Evolutionary conservation across 2,888 invertebrate genomes (phyloP), one percentile per base, ranked within the genome.

Genomic region (Tuberolachnus salignus): DNA sequence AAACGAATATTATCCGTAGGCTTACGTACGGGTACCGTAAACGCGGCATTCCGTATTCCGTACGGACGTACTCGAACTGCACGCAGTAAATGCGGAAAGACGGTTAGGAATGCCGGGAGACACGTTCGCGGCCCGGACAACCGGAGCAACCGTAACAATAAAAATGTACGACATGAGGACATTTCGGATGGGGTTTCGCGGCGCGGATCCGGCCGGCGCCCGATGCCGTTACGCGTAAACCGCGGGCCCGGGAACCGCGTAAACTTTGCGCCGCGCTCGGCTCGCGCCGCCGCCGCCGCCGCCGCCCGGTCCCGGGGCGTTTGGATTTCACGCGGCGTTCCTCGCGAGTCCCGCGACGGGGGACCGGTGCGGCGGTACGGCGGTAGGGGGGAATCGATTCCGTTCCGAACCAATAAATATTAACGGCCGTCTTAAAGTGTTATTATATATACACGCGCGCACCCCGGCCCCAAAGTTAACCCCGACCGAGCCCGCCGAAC

Each of bases 311-410:
- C 26, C 53, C 8, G 53, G 53, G 57, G 26, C 34, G 67, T 75
- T 75, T 57, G 44, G 66, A 66, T 19, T 44, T 55, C 44, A 26
- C 13, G 55, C 67, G 34, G 26, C 57, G 67, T 51, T 59, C 11
- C 46, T 21, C 34, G 6, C 0, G 69, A 21, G 42, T 16, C 1
- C 21, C 49, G 51, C 51, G 34, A 34, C 21, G 51, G 49, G n/a
- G n/a, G n/a, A n/a, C n/a, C n/a, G n/a, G n/a, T n/a, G n/a, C n/a
- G n/a, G n/a, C n/a, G n/a, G n/a, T n/a, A n/a, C n/a, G n/a, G n/a
- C n/a, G n/a, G n/a, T n/a, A n/a, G n/a, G n/a, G n/a, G n/a, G 16
- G 13, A 78, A 78, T 78, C 78, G 78, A 78, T 78, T 67, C 67
- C 42, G 49, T 78, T 78, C 69, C 49, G 59, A 59, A 55, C 57